phyloP scores from a whole-genome alignment of 2,797 vertebrate genomes.

The Caiman crocodilus region DNA sequence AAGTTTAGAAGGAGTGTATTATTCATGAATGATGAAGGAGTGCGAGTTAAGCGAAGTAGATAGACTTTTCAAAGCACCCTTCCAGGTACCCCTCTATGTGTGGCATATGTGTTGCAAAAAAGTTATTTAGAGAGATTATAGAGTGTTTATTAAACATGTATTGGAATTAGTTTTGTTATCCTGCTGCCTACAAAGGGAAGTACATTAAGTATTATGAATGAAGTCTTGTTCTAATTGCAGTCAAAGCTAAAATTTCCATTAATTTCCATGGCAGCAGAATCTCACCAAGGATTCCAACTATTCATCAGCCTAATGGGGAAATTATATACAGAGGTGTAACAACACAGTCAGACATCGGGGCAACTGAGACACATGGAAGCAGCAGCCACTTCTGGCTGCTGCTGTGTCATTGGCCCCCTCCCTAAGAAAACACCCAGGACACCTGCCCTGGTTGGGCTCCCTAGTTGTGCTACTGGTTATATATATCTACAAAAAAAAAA shows the following conservation, averaged over 20 bases:
- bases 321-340: too few relatives aligned
- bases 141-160: neutral
- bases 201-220: neutral
- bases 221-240: neutral
- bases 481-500: too few relatives aligned
- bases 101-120: neutral
- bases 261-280: slow-evolving; percentile 5
- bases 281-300: neutral
- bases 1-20: slow-evolving; percentile 19
- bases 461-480: too few relatives aligned
- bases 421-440: too few relatives aligned
- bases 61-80: slow-evolving; percentile 21
- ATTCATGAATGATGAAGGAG: slow-evolving; percentile 41
- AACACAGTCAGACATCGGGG: too few relatives aligned
- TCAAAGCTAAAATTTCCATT: neutral
- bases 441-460: too few relatives aligned
- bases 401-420: too few relatives aligned
- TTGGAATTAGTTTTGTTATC: neutral
- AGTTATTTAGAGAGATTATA: neutral
- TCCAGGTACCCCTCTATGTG: neutral
- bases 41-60: slow-evolving; percentile 56
- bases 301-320: neutral
- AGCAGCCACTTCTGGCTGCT: too few relatives aligned
- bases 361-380: too few relatives aligned
- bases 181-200: neutral